A percentile compares a stretch with the other conserved stretches of the same genome.
Conservation (phyloP, 2,113 vertebrate genomes). For the Ceratotherium simum region DNA sequence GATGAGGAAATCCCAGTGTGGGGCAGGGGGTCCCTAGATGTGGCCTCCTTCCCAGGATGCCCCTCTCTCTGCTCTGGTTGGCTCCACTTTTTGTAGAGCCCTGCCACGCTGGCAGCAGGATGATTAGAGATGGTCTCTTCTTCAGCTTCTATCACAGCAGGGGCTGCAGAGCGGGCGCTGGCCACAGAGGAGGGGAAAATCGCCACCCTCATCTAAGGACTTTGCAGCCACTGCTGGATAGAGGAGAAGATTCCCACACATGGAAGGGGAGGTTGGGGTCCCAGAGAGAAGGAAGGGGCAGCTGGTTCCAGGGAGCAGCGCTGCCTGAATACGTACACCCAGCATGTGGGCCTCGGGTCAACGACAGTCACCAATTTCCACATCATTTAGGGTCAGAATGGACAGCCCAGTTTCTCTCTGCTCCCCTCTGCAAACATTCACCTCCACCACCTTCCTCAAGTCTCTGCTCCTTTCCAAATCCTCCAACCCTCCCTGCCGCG, state of each 20-base stretch:
- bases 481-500: rapidly evolving
- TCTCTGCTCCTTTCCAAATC: neutral
- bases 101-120: rapidly evolving
- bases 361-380: rapidly evolving
- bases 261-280: neutral
- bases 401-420: neutral
- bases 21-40: neutral
- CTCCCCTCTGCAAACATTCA: neutral
- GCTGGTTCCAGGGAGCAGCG: neutral
- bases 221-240: rapidly evolving
- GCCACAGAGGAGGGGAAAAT: rapidly evolving
- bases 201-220: neutral
- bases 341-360: rapidly evolving
- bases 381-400: rapidly evolving
- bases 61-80: neutral
- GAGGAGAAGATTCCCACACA: neutral
- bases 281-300: neutral
- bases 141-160: neutral
- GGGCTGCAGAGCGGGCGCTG: neutral
- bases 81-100: neutral
- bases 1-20: neutral
- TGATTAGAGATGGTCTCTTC: rapidly evolving
- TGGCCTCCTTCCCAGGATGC: neutral
- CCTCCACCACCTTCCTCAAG: neutral
- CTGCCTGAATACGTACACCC: rapidly evolving